phyloP scores from a whole-genome alignment of 2,888 invertebrate genomes.

The Drosophila quasianomalipes region DNA sequence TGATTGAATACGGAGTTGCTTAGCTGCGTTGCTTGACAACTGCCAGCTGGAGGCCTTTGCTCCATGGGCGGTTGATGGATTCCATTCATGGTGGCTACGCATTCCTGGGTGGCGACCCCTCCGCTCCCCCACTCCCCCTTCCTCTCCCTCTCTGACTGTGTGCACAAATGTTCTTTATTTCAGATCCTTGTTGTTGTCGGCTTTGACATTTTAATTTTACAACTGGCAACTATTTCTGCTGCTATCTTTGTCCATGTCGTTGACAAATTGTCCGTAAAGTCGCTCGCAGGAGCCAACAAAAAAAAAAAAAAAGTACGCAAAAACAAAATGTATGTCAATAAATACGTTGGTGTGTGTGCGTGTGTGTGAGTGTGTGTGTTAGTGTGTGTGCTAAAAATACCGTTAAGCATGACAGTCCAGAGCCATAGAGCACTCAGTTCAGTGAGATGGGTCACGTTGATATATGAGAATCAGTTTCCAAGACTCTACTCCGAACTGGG shows the following conservation, averaged over 20 bases:
- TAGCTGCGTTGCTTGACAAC: conserved; percentile 47
- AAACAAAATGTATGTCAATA: conserved; percentile 64
- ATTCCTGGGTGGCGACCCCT: conserved; percentile 6
- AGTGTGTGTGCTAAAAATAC: conserved; percentile 48
- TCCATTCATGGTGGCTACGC: conserved; percentile 56
- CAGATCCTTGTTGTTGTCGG: conserved; percentile 28
- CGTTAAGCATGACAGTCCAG: conserved; percentile 52
- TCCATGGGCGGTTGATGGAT: conserved; percentile 79
- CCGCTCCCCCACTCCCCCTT: no score
- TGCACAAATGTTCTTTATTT: neutral
- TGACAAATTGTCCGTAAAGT: conserved; percentile 71
- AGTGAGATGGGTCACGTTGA: conserved; percentile 64
- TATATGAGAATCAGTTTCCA: conserved; percentile 47
- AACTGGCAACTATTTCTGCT: conserved; percentile 66
- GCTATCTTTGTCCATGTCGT: conserved; percentile 61
- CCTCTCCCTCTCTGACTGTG: neutral
- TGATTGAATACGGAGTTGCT: conserved; percentile 57
- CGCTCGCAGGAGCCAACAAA: conserved; percentile 12
- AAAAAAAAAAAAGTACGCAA: neutral
- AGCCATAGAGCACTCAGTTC: conserved; percentile 41
- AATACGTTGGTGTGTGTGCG: conserved; percentile 4
- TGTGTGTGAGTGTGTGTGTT: neutral
- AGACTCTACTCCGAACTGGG: neutral
- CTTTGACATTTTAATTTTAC: conserved; percentile 73
- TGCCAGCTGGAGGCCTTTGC: conserved; percentile 64